These are phyloP conservation scores for Anguilla anguilla DNA, from an alignment of 2,797 vertebrate genomes.

Conservation along the genomic window DNA sequence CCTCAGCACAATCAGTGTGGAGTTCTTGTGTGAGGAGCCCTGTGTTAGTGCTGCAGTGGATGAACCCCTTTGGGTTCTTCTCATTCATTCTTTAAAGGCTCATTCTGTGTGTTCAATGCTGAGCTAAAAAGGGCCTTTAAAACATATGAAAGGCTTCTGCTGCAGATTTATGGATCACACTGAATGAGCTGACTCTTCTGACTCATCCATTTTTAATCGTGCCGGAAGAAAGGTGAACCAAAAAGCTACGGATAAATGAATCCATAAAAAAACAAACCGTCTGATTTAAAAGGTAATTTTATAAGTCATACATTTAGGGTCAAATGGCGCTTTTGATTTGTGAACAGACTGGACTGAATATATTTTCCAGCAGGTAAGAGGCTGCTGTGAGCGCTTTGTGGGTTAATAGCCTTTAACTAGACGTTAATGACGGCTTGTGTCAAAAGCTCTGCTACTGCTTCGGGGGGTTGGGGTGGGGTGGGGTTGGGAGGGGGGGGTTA, in stretches of 20 bases:
- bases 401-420: background rate
- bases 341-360: background rate
- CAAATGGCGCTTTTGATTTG: background rate
- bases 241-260: too few species aligned
- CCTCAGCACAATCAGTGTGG: background rate
- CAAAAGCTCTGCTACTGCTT: background rate
- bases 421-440: background rate
- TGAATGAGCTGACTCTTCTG: too few species aligned
- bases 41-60: background rate
- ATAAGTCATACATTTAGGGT: background rate
- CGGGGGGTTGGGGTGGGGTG: too few species aligned
- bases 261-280: background rate
- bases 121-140: too few species aligned
- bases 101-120: too few species aligned
- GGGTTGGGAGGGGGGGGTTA: too few species aligned
- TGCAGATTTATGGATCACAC: too few species aligned
- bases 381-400: background rate
- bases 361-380: background rate
- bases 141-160: too few species aligned
- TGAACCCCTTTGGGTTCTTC: background rate
- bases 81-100: too few species aligned
- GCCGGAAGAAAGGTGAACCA: too few species aligned
- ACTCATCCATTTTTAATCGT: too few species aligned
- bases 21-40: background rate
- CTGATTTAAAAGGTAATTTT: background rate